A percentile compares a stretch with the other conserved stretches of the same genome.
These are phyloP conservation scores for Melanotaenia nigrans DNA, from an alignment of 2,797 vertebrate species.

Conservation along the genomic window DNA sequence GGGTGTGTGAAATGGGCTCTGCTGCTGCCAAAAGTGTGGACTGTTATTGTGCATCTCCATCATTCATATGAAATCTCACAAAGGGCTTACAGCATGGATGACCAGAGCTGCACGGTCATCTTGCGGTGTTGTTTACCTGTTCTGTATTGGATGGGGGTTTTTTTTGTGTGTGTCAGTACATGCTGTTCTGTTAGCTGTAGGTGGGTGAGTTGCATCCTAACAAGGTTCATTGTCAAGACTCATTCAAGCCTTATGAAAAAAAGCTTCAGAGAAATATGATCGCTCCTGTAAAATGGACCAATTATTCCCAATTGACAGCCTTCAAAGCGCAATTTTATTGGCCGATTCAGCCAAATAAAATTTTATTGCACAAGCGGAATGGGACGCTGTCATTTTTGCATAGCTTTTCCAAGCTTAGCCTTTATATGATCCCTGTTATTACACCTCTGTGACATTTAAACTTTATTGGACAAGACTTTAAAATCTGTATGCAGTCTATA, in stretches of 20 bases:
- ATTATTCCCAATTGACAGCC: conserved; percentile 98
- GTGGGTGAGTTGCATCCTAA: conserved; percentile 49
- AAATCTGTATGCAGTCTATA: conserved; percentile 99
- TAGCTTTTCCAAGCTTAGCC: conserved; percentile 91
- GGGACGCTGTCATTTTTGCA: conserved; percentile 92
- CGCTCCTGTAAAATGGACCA: conserved; percentile 95
- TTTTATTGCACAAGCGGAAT: conserved; percentile 94
- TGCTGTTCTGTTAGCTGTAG: conserved; percentile 42
- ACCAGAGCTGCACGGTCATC: conserved; percentile 60
- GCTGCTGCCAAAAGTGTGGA: conserved; percentile 65
- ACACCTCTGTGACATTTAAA: conserved; percentile 99
- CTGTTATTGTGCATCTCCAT: conserved; percentile 72
- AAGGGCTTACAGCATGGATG: conserved; percentile 26
- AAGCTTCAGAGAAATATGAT: conserved; percentile 94
- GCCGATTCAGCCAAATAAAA: conserved; percentile 99
- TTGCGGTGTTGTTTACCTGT: conserved; percentile 54
- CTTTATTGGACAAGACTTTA: conserved; percentile 99
- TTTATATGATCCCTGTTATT: conserved; percentile 97
- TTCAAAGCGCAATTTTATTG: conserved; percentile 97
- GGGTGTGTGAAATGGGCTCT: conserved; percentile 71
- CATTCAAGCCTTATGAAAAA: conserved; percentile 86
- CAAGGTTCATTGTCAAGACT: conserved; percentile 86
- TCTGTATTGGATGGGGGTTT: conserved; percentile 21
- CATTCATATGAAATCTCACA: conserved; percentile 58
- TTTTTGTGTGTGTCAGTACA: conserved; percentile 54